Evolutionary conservation across 2,888 invertebrate species (phyloP), one percentile per base, ranked within the genome.

Genomic region (Erannis defoliaria): DNA sequence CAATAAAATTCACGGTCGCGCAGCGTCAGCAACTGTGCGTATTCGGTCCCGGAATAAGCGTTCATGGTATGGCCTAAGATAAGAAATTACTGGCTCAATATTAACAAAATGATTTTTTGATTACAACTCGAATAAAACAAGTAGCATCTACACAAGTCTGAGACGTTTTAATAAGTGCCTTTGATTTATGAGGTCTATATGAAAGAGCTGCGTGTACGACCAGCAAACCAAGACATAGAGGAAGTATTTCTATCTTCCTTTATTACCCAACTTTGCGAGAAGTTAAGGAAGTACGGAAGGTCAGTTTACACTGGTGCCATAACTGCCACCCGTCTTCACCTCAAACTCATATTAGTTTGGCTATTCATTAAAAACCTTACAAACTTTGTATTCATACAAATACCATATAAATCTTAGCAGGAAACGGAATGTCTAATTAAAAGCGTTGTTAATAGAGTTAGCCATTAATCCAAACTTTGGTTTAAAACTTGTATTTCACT

Each of bases 161-260:
- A 72, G 49, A 76, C 76, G 80, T 87, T 89, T 89, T 88, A 88
- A 89, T 90, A 82, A 76, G 80, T 81, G 74, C 78, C 78, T 74
- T 80, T 88, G 88, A 89, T 89, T 89, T 88, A 89, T 78, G 84
- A 78, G 77, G 73, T 80, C 81, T 84, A 82, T 84, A 83, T 84
- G 85, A 84, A 88, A 55, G 55, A 85, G 83, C 78, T 79, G 77
- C 85, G 82, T 81, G 83, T 81, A 78, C 75, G 63, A 74, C 86
- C 82, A 60, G 19, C 26, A 12, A 21, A 50, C 49, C 9, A 16
- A 76, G 70, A 73, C 35, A 48, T 54, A 23, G 37, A 55, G 46
- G 38, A 56, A 51, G 58, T 43, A 54, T 59, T 51, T 54, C 40
- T 37, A 50, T 49, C 18, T 55, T 50, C n/a, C 16, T 48, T 54